Conservation (phyloP, 2,797 vertebrate species). For the Coilia nasus region DNA sequence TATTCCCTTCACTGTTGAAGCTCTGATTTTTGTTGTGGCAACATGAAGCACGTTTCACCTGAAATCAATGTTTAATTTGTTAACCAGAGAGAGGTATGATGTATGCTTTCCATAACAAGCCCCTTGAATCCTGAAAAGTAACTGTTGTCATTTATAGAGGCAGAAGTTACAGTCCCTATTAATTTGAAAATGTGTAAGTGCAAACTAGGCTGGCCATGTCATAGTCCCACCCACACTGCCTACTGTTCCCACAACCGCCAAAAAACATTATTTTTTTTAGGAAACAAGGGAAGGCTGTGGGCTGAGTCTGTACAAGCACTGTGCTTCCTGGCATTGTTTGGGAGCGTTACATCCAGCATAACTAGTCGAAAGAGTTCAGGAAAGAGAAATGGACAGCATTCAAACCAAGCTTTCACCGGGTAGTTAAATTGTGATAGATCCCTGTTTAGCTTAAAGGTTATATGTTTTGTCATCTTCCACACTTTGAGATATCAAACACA, state of each 20-base stretch:
- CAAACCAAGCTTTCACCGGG: too few species aligned
- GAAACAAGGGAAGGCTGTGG: neutral
- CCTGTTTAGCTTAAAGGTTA: too few species aligned
- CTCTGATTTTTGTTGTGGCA: neutral
- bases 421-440: too few species aligned
- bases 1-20: neutral
- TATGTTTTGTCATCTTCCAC: neutral
- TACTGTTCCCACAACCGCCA: neutral
- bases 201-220: neutral
- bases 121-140: too few species aligned
- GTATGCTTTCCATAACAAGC: too few species aligned
- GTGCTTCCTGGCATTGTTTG: constrained; percentile 2
- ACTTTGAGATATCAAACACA: neutral
- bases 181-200: neutral
- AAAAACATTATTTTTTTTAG: neutral
- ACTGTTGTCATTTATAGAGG: neutral
- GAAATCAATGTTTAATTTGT: too few species aligned
- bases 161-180: neutral
- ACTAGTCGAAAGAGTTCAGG: neutral
- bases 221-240: neutral
- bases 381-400: neutral
- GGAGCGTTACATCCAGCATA: neutral
- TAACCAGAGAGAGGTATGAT: too few species aligned
- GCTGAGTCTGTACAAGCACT: neutral
- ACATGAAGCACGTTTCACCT: neutral